phyloP scores from a whole-genome alignment of 2,888 invertebrate species.

The Rotaria magnacalcarata region DNA sequence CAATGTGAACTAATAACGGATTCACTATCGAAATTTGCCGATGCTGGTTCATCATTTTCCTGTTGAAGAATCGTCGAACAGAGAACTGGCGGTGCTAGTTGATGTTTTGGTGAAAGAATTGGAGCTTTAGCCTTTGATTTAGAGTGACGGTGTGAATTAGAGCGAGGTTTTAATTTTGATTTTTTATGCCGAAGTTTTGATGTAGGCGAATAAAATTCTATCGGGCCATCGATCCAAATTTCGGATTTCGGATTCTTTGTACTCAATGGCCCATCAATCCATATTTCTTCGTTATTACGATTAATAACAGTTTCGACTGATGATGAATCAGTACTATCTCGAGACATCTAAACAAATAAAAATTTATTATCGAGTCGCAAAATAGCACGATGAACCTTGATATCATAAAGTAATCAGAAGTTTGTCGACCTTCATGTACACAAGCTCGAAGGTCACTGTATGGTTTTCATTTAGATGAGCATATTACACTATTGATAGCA shows the following conservation, averaged over 20 bases:
- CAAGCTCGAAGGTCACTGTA: too few species aligned
- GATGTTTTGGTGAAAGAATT: slow-evolving; percentile 27
- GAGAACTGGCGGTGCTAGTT: not conserved
- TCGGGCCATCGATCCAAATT: slow-evolving; percentile 46
- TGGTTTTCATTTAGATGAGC: too few species aligned
- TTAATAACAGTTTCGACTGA: not conserved
- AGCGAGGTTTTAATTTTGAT: not conserved
- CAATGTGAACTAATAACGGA: slow-evolving; percentile 2
- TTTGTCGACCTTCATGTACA: too few species aligned
- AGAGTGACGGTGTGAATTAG: not conserved
- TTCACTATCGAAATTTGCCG: not conserved
- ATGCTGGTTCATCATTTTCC: not conserved
- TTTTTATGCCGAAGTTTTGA: not conserved
- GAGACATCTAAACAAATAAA: not conserved
- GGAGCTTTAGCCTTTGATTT: slow-evolving; percentile 27
- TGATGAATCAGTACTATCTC: not conserved
- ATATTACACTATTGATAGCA: too few species aligned
- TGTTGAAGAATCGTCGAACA: not conserved
- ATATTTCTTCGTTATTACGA: slow-evolving; percentile 30
- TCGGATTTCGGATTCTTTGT: slow-evolving; percentile 21
- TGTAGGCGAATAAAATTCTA: not conserved
- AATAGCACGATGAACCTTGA: too few species aligned
- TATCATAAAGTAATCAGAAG: too few species aligned
- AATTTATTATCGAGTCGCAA: too few species aligned
- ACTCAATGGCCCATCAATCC: slow-evolving; percentile 44